Base-by-base conservation (phyloP, 1,140 invertebrate genomes). In the Uloborus diversus region DNA sequence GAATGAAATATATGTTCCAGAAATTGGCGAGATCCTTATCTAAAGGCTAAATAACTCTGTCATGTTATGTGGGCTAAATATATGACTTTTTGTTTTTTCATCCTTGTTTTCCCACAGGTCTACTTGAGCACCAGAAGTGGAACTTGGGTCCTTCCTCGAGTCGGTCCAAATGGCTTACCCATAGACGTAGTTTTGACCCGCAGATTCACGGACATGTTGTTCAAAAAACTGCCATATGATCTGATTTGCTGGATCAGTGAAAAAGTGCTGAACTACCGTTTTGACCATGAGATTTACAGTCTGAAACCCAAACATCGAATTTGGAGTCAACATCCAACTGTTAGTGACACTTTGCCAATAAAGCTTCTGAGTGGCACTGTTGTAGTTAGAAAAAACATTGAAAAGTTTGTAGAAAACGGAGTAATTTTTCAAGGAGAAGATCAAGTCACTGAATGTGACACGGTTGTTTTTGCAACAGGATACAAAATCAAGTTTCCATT, bases 261-360 rank as follows among this genome's bases (percentile, higher is more conserved):
- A 49, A 37, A 49, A 25, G 42, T 20, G 13, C 7, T 66, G 14
- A 66, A 66, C 28, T 47, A 28, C 3, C 59, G 35, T 25, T 88
- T 89, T 82, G 85, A 88, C 82, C 88, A 89, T 78, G 84, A 85
- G 49, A 42, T 85, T 4, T 89, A 86, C 81, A 84, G 85, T 9
- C 81, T 89, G 20, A 84, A 86, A 71, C 88, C 89, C 27, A 81
- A 84, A 20, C 87, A 89, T 73, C 57, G 85, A 17, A 68, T 86
- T 20, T 84, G 85, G 35, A 81, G 83, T n/a, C 88, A 89, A 49
- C 89, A 90, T 82, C 87, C 88, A 4, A 89, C 87, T 32, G 88
- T 90, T 7, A 89, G 89, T 81, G 89, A 90, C 79, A 86, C 88
- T 20, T 81, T 90, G 3, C 87, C 88, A 3, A 87, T 88, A 69